Evolutionary conservation across 2,797 vertebrate species (phyloP), one percentile per base, ranked within the genome.

Genomic region (Chloroceryle inda): DNA sequence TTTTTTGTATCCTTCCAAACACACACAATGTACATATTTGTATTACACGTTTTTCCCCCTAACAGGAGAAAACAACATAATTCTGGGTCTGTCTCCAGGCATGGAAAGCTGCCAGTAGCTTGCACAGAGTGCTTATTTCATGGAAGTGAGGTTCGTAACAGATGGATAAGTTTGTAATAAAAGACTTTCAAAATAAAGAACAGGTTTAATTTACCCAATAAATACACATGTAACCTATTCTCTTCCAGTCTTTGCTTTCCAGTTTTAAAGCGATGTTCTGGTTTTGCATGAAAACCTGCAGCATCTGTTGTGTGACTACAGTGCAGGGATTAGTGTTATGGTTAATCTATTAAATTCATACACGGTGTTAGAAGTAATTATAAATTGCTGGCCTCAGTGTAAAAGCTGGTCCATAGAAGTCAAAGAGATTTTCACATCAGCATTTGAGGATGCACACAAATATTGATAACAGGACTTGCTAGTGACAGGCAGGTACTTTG

Each of bases 401-500:
- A 95, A 79, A 96, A 81, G 33, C 45, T 90, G 49, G 29, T 44
- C 71, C 22, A 10, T 6, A 42, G 86, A 86, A 88, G 35, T 59
- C 3, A 6, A 56, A 56, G 45, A 42, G 64, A 80, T 83, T 67
- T 92, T 86, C 55, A n/a, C 77, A 68, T 91, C 85, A 77, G 18
- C 40, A 35, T 75, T 52, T 91, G 53, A 72, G 40, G 58, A 71
- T 52, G 59, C 44, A 81, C 59, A 5, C 76, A 88, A 44, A 50
- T 78, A 18, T 49, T 72, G 95, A 71, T 88, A 94, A 73, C 47
- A 74, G 44, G 85, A 74, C 77, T 71, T 68, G n/a, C 66, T 76
- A 71, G 71, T 84, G 82, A 91, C 69, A 92, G 76, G 66, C 87
- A 95, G 87, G 53, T 78, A 73, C 86, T 92, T 89, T 61, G 82